Evolutionary conservation across 2,888 invertebrate species (phyloP).

Genomic region (Leptopilina myrica): DNA sequence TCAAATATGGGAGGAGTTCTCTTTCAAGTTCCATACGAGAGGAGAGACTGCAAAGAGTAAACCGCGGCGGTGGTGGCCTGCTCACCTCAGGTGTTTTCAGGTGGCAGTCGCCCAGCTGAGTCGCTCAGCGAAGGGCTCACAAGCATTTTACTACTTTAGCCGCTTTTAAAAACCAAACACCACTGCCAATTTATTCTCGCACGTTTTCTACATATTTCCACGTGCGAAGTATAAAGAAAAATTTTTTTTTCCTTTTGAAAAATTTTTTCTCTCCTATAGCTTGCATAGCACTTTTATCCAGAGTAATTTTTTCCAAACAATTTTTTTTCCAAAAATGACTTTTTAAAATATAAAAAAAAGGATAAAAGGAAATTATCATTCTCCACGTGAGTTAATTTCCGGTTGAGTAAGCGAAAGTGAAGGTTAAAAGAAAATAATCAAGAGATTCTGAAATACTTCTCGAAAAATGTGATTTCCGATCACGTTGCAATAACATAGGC

Average conservation of each 20-base stretch:
- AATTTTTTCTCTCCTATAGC: too few relatives aligned
- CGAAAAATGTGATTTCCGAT: background rate
- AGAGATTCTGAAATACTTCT: background rate
- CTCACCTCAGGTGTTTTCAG: conserved; percentile 65
- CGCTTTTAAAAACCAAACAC: background rate
- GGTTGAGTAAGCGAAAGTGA: background rate
- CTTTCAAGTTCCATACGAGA: conserved; percentile 54
- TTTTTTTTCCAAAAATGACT: too few relatives aligned
- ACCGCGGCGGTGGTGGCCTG: conserved; percentile 64
- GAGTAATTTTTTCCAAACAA: too few relatives aligned
- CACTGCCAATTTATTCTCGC: background rate
- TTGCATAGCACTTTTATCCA: too few relatives aligned
- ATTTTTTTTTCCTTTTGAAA: too few relatives aligned
- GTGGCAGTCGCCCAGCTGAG: conserved; percentile 70
- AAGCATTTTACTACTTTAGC: conserved; percentile 53
- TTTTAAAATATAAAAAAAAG: too few relatives aligned
- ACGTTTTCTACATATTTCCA: background rate
- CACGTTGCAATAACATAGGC: conserved; percentile 7
- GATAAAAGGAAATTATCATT: too few relatives aligned
- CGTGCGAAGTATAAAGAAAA: too few relatives aligned
- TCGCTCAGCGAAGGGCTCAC: conserved; percentile 65
- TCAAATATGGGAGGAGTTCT: conserved; percentile 65
- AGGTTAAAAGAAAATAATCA: background rate
- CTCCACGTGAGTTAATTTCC: too few relatives aligned
- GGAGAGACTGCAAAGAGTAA: conserved; percentile 55